These are phyloP conservation scores for Hyposoter dolosus DNA, from an alignment of 2,888 invertebrate genomes.

Conservation along the genomic window DNA sequence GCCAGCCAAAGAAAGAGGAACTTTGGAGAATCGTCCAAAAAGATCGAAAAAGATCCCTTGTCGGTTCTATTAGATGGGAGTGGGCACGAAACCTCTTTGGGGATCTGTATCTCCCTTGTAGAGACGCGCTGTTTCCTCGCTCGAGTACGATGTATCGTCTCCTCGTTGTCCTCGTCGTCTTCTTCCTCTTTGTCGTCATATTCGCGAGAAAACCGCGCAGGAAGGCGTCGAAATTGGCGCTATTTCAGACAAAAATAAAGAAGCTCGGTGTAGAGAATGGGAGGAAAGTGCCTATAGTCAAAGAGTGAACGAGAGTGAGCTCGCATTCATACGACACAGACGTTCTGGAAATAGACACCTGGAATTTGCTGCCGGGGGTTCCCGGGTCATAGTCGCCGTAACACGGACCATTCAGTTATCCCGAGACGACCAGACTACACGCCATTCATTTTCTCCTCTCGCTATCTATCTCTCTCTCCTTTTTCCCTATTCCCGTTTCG, in stretches of 20 bases:
- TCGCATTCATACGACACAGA: constrained; percentile 58
- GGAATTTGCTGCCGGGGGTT: constrained; percentile 69
- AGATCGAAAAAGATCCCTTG: constrained; percentile 41
- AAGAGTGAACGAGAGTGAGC: constrained; percentile 40
- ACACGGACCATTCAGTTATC: constrained; percentile 68
- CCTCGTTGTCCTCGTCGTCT: constrained; percentile 36
- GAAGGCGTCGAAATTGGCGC: constrained; percentile 67
- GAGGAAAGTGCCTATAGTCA: constrained; percentile 46
- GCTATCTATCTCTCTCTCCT: constrained; percentile 38
- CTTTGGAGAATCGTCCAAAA: constrained; percentile 16
- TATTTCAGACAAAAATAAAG: constrained; percentile 71
- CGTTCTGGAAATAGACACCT: constrained; percentile 71
- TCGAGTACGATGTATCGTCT: constrained; percentile 43
- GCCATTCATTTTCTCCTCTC: constrained; percentile 65
- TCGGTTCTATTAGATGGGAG: constrained; percentile 48
- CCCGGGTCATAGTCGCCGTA: constrained; percentile 66
- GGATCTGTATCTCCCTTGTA: constrained; percentile 22
- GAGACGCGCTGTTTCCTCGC: constrained; percentile 18
- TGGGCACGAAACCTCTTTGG: constrained; percentile 43
- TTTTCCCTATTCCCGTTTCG: constrained; percentile 13
- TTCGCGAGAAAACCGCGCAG: constrained; percentile 32
- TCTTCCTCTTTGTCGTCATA: constrained; percentile 30
- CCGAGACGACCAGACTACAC: constrained; percentile 66
- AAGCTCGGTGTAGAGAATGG: constrained; percentile 28
- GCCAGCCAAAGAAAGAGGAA: neutral